Evolutionary conservation across 1,140 invertebrate genomes (phyloP).

Genomic region (Coboldia fuscipes): DNA sequence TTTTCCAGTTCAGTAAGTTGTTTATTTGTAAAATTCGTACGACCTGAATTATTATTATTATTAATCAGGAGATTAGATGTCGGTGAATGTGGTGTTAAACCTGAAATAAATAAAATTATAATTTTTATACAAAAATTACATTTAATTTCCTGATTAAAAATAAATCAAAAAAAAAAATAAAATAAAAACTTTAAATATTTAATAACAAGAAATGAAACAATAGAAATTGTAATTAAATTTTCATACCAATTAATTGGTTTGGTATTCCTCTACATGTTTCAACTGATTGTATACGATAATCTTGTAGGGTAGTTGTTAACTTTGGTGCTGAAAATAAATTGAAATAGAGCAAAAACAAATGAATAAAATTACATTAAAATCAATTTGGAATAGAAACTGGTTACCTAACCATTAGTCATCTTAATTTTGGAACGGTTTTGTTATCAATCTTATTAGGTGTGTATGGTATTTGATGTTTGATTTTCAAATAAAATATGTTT

Average conservation of each 20-base stretch:
- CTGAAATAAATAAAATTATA: constrained; percentile 12
- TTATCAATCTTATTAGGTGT: too few species aligned
- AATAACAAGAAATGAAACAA: too few species aligned
- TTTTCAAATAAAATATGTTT: too few species aligned
- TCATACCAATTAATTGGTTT: constrained; percentile 1
- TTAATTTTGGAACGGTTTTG: too few species aligned
- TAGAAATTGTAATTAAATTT: too few species aligned
- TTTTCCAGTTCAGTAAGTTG: constrained; percentile 97
- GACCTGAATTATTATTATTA: constrained; percentile 59
- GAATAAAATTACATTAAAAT: not conserved
- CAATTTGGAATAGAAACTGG: too few species aligned
- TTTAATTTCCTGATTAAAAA: too few species aligned
- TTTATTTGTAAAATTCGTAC: constrained; percentile 98
- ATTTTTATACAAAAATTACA: not conserved
- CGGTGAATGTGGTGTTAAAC: constrained; percentile 17
- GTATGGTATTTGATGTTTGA: too few species aligned
- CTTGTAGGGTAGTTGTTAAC: constrained; percentile 27
- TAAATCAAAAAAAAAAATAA: too few species aligned
- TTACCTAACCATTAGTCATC: too few species aligned
- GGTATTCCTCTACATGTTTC: constrained; percentile 1
- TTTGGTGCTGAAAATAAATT: constrained; percentile 39
- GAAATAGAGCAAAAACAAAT: constrained; percentile 3
- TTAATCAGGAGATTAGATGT: constrained; percentile 23
- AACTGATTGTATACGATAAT: constrained; percentile 4
- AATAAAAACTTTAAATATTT: too few species aligned